Evolutionary conservation across 2,797 vertebrate species (phyloP), one percentile per base, ranked within the genome.

Genomic region (Aeoliscus strigatus): DNA sequence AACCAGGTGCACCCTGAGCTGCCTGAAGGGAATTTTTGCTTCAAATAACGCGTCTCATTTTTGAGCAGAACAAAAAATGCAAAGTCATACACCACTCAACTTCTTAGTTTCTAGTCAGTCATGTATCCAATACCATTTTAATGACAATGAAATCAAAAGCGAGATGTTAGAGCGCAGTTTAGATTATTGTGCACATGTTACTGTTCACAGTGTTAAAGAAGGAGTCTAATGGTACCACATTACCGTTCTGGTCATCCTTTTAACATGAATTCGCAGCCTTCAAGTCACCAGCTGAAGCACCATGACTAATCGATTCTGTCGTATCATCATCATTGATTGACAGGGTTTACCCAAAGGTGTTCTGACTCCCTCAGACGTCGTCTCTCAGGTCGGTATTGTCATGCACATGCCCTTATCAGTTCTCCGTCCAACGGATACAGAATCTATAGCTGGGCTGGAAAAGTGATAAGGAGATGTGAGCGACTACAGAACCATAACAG

Each of bases 381-480:
- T 33, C 27, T 60, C 52, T 68, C 35, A 52, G 39, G 54, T 62
- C 50, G 53, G 54, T 38, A 60, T 43, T 80, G 87, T 77, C 92
- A 79, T 60, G 51, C 93, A 82, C 93, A 79, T 62, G 90, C 90
- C 90, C 94, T 95, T 94, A 95, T 96, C 94, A 97, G 93, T 94
- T 96, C 94, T 97, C 94, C 94, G 93, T 97, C 94, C 94, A 97
- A 90, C 94, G 88, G 67, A 83, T 61, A 85, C 79, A 73, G 57
- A 77, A 81, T 71, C 76, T 66, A 88, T 90, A 92, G 92, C 92
- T 94, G 92, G 92, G 91, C 93, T 91, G 92, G 91, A 94, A 94
- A 94, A 94, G 88, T 96, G 94, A 96, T 94, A 95, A 95, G 93
- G 92, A 85, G 75, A 89, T 63, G 92, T 82, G 90, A 83, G 77